These are phyloP conservation scores for Labia minor DNA, from an alignment of 2,888 invertebrate species.

Conservation along the genomic window DNA sequence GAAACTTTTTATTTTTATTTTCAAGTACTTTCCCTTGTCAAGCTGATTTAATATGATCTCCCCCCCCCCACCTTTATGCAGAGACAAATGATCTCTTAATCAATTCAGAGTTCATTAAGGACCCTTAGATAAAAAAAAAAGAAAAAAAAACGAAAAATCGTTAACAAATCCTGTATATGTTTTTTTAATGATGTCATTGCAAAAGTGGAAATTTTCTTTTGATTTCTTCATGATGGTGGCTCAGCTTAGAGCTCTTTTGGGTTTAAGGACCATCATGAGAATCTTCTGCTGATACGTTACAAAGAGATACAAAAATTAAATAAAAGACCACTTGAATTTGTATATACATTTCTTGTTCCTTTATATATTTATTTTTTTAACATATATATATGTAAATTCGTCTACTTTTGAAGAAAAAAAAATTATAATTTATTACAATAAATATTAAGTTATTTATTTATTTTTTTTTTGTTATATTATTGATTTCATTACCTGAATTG, in stretches of 20 bases:
- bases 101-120: background rate
- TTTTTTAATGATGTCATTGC: background rate
- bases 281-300: background rate
- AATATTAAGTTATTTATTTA: too few species aligned
- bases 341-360: too few species aligned
- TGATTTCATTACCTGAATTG: too few species aligned
- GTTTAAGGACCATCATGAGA: background rate
- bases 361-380: too few species aligned
- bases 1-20: constrained; percentile 3
- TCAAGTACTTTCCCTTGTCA: background rate
- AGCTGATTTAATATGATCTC: background rate
- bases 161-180: background rate
- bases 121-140: background rate
- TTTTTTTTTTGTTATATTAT: too few species aligned
- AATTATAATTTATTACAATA: too few species aligned
- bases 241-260: background rate
- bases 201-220: constrained; percentile 9
- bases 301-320: background rate
- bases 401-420: too few species aligned
- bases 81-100: background rate
- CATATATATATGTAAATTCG: too few species aligned
- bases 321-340: background rate
- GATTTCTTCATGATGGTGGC: background rate
- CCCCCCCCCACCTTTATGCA: background rate
- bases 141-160: background rate